A percentile compares a stretch with the other conserved stretches of the same genome.
Evolutionary conservation across 2,797 vertebrate genomes (phyloP).

Genomic region (Cirrhinus molitorella): DNA sequence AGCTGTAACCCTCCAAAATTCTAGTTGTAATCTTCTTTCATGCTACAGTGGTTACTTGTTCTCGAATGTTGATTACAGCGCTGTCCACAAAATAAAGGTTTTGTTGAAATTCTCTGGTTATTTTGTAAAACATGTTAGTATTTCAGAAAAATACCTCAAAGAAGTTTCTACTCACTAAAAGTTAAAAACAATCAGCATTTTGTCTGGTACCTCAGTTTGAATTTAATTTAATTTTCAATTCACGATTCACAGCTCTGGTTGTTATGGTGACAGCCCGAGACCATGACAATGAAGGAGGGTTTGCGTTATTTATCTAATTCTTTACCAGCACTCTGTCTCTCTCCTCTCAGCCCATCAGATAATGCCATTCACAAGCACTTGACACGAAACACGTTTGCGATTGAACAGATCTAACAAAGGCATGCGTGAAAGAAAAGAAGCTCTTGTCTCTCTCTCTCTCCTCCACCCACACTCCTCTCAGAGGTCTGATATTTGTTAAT

Average conservation of each 20-base stretch:
- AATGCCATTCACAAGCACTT: slow-evolving; percentile 37
- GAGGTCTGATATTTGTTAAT: slow-evolving; percentile 18
- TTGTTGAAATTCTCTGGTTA: no score
- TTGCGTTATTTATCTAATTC: background rate
- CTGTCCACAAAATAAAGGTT: no score
- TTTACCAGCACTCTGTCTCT: background rate
- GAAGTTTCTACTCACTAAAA: background rate
- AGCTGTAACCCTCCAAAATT: no score
- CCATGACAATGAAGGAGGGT: background rate
- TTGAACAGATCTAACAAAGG: slow-evolving; percentile 44
- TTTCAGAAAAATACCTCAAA: background rate
- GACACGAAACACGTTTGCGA: slow-evolving; percentile 26
- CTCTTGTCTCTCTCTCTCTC: slow-evolving; percentile 32
- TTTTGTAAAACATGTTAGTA: no score
- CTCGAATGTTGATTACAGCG: no score
- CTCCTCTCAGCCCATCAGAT: slow-evolving; percentile 25
- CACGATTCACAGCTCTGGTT: background rate
- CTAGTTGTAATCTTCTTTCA: no score
- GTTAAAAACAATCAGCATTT: background rate
- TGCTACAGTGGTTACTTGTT: no score
- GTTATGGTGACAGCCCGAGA: slow-evolving; percentile 16
- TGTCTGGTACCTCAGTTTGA: background rate
- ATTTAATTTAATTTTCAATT: background rate
- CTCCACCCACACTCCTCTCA: slow-evolving; percentile 2
- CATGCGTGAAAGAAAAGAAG: slow-evolving; percentile 30